Conservation (phyloP, 2,113 vertebrate species). For the Atractosteus spatula region DNA sequence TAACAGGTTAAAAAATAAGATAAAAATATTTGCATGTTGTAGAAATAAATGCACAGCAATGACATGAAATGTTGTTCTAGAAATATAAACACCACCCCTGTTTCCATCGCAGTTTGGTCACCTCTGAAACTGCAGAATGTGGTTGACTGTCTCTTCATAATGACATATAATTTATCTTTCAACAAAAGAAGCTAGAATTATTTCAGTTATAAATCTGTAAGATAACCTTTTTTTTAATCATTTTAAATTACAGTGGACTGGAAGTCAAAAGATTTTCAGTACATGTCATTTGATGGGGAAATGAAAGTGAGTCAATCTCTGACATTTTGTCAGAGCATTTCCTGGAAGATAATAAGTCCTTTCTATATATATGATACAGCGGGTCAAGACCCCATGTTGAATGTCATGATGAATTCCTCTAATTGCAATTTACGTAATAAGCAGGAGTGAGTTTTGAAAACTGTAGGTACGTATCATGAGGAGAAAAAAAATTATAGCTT, state of each 20-base stretch:
- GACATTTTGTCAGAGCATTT: conserved; percentile 46
- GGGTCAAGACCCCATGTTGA: conserved; percentile 56
- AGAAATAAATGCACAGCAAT: conserved; percentile 10
- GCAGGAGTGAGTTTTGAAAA: conserved; percentile 69
- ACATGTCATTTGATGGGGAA: conserved; percentile 38
- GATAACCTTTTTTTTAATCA: conserved; percentile 47
- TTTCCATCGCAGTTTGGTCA: conserved; percentile 35
- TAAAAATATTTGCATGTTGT: conserved; percentile 17
- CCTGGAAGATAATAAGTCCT: conserved; percentile 40
- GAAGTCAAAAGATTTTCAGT: conserved; percentile 49
- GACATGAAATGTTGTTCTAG: conserved; percentile 13
- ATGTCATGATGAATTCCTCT: conserved; percentile 66
- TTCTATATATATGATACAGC: conserved; percentile 39
- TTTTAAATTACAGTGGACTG: conserved; percentile 48
- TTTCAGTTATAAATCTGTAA: conserved; percentile 46
- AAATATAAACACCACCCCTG: conserved; percentile 28
- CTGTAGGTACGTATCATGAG: conserved; percentile 68
- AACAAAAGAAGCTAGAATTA: conserved; percentile 47
- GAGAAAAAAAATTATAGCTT: conserved; percentile 78
- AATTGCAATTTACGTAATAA: conserved; percentile 77
- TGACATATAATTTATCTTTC: conserved; percentile 42
- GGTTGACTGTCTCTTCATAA: conserved; percentile 30
- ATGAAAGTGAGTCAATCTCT: conserved; percentile 34
- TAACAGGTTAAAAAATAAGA: conserved; percentile 3
- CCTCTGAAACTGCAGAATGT: conserved; percentile 30